Evolutionary conservation across 2,888 invertebrate species (phyloP).

Genomic region (Chrysodeixis includens): DNA sequence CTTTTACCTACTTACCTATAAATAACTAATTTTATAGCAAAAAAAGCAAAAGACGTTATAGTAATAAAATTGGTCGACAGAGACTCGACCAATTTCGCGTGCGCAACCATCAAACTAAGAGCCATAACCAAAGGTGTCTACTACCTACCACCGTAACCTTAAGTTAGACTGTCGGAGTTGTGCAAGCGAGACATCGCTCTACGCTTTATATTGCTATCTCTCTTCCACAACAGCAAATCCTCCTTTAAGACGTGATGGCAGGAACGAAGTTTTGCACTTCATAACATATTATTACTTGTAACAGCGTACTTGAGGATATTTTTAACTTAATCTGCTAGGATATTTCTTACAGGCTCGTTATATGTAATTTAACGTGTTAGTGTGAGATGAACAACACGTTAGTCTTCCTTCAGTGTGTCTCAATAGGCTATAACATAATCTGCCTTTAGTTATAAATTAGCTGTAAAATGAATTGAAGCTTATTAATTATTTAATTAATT

Average conservation of each 20-base stretch:
- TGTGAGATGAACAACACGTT: conserved; percentile 22
- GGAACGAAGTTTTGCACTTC: conserved; percentile 41
- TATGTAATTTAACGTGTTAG: conserved; percentile 21
- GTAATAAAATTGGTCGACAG: conserved; percentile 36
- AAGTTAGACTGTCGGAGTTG: too few species aligned
- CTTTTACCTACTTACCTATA: conserved; percentile 6
- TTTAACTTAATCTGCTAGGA: conserved; percentile 25
- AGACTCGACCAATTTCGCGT: conserved; percentile 24
- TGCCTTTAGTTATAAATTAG: too few species aligned
- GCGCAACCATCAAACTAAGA: conserved; percentile 39
- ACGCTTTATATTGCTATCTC: too few species aligned
- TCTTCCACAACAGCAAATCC: too few species aligned
- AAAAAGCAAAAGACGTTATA: conserved; percentile 24
- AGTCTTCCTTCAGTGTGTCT: conserved; percentile 8
- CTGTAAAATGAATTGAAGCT: too few species aligned
- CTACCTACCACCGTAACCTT: too few species aligned
- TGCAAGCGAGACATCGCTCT: too few species aligned
- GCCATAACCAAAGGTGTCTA: conserved; percentile 19
- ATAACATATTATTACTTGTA: conserved; percentile 32
- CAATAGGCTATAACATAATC: conserved; percentile 33
- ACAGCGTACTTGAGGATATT: conserved; percentile 18
- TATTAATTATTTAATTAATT: too few species aligned
- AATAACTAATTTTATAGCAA: conserved; percentile 26
- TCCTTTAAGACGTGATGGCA: too few species aligned
- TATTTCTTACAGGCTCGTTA: conserved; percentile 37